Conservation (phyloP, 1,140 invertebrate species). For the Heterodera schachtii region DNA sequence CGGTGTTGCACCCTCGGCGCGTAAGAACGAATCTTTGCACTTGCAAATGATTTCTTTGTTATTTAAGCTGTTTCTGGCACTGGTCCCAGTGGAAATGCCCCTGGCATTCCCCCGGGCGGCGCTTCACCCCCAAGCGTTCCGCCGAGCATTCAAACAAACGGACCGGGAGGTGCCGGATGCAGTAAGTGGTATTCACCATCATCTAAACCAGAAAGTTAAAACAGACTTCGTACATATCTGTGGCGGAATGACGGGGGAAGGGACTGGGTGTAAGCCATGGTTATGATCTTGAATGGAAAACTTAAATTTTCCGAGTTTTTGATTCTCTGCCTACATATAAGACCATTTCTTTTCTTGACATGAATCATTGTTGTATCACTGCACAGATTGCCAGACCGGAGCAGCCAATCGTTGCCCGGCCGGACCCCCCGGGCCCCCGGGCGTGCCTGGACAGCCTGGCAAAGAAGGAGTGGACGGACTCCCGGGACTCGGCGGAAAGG, state of each 20-base stretch:
- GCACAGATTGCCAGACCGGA: constrained; percentile 50
- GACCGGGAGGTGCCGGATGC: constrained; percentile 41
- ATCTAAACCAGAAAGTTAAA: neutral
- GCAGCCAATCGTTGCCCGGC: constrained; percentile 61
- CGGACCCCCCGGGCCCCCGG: constrained; percentile 59
- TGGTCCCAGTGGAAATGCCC: constrained; percentile 16
- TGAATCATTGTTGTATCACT: neutral
- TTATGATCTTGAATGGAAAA: too few species aligned
- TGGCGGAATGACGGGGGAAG: too few species aligned
- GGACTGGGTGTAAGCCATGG: too few species aligned
- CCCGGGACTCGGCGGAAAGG: constrained; percentile 50
- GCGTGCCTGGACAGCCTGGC: constrained; percentile 42
- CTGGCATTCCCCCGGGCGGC: constrained; percentile 33
- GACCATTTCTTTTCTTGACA: neutral
- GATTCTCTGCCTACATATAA: neutral
- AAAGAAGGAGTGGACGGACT: constrained; percentile 48
- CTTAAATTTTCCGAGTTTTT: neutral
- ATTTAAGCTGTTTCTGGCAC: neutral
- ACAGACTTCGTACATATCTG: too few species aligned
- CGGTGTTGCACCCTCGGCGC: neutral
- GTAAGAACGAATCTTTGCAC: neutral
- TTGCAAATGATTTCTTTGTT: neutral
- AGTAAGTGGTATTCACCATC: constrained; percentile 19
- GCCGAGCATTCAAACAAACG: constrained; percentile 37
- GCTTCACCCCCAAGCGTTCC: constrained; percentile 50